Percentiles rank a stretch among this genome's conserved stretches.
Evolutionary conservation across 2,888 invertebrate genomes (phyloP).

Genomic region (Sinohyriopsis cumingii): DNA sequence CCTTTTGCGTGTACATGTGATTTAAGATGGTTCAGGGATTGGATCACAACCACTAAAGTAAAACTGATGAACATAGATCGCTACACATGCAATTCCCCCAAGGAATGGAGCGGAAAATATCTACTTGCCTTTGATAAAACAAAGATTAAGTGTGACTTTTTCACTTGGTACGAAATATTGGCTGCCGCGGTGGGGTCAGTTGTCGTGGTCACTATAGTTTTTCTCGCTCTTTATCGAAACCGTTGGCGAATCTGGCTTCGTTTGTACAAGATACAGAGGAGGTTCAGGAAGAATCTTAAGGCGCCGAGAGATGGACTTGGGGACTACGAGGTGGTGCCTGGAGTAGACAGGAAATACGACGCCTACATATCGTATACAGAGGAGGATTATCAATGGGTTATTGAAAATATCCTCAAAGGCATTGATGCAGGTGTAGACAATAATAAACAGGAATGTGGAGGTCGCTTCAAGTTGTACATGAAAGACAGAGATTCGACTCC

Average conservation of each 20-base stretch:
- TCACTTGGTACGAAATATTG: constrained; percentile 33
- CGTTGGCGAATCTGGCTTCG: constrained; percentile 35
- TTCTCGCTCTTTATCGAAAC: constrained; percentile 23
- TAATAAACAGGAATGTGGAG: constrained; percentile 29
- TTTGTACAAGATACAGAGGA: constrained; percentile 16
- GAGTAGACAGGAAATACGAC: constrained; percentile 25
- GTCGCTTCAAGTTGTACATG: constrained; percentile 43
- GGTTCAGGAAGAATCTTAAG: not conserved
- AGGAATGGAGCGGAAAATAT: constrained; percentile 39
- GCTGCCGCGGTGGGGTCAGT: constrained; percentile 18
- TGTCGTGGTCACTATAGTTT: constrained; percentile 21
- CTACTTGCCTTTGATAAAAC: constrained; percentile 43
- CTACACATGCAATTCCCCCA: constrained; percentile 49
- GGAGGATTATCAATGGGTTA: constrained; percentile 45
- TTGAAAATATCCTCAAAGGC: constrained; percentile 32
- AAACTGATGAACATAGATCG: constrained; percentile 19
- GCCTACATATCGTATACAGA: constrained; percentile 45
- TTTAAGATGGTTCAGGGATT: constrained; percentile 91
- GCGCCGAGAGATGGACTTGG: constrained; percentile 7
- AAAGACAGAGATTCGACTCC: constrained; percentile 3
- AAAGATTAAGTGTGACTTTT: constrained; percentile 48
- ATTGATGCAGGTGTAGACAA: constrained; percentile 38
- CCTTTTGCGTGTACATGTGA: constrained; percentile 92
- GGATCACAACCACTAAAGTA: constrained; percentile 85
- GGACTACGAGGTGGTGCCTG: constrained; percentile 19